These are phyloP conservation scores for Nemotelus nigrinus DNA, from an alignment of 2,888 invertebrate genomes.

Conservation along the genomic window DNA sequence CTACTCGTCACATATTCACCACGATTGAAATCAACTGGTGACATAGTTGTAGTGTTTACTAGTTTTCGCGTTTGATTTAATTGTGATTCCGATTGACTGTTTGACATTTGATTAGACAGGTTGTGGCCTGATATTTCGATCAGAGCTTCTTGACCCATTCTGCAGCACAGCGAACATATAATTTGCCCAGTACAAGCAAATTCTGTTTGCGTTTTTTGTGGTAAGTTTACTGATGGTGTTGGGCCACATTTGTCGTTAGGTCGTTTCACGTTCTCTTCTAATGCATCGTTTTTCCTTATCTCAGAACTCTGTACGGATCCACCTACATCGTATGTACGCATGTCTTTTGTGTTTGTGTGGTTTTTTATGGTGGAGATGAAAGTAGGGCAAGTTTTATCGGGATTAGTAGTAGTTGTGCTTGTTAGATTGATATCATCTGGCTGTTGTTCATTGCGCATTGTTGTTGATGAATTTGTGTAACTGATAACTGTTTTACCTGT, in stretches of 20 bases:
- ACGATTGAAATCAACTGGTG: constrained; percentile 37
- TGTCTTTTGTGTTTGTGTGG: constrained; percentile 23
- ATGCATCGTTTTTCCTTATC: constrained; percentile 21
- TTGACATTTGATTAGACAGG: constrained; percentile 34
- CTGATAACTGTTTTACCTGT: constrained; percentile 47
- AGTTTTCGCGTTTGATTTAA: constrained; percentile 16
- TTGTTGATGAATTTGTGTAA: constrained; percentile 23
- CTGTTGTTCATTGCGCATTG: constrained; percentile 26
- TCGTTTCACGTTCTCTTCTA: constrained; percentile 8
- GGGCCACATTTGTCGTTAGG: neutral
- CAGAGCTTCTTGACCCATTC: no score
- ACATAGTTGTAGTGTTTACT: constrained; percentile 10
- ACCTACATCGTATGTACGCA: neutral
- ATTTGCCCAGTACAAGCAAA: no score
- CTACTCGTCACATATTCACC: constrained; percentile 10
- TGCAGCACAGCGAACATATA: no score
- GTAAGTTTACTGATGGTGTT: no score
- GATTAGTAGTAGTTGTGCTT: constrained; percentile 11
- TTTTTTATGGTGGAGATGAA: neutral
- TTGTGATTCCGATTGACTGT: constrained; percentile 48
- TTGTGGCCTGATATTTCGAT: neutral
- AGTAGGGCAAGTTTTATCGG: constrained; percentile 21
- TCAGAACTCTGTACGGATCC: constrained; percentile 3
- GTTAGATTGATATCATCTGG: constrained; percentile 6
- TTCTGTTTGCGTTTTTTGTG: no score